These are phyloP conservation scores for Scleropages formosus DNA, from an alignment of 2,797 vertebrate species.

Conservation along the genomic window DNA sequence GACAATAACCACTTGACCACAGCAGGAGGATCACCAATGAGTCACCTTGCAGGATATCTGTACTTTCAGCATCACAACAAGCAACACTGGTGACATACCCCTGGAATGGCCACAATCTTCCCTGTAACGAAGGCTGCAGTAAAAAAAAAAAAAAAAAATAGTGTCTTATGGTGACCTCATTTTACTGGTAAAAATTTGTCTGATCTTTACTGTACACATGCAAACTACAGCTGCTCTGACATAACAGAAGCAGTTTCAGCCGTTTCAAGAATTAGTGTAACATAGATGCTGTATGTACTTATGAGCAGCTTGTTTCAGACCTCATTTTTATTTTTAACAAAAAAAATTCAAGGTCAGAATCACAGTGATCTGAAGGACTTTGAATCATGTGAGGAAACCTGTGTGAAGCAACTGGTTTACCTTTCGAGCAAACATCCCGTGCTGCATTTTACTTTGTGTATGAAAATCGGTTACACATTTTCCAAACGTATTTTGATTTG, in stretches of 20 bases:
- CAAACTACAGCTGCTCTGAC: neutral
- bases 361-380: too few relatives aligned
- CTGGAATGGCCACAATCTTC: neutral
- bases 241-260: neutral
- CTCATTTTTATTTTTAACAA: too few relatives aligned
- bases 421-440: too few relatives aligned
- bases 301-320: neutral
- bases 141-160: neutral
- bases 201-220: neutral
- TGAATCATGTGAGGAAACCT: too few relatives aligned
- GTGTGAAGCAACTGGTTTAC: too few relatives aligned
- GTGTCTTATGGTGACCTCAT: constrained; percentile 32
- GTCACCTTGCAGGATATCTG: constrained; percentile 17
- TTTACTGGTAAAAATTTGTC: constrained; percentile 35
- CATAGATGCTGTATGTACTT: neutral
- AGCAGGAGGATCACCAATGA: constrained; percentile 20
- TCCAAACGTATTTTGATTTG: too few relatives aligned
- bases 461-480: too few relatives aligned
- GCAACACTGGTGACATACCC: constrained; percentile 2
- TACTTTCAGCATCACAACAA: constrained; percentile 9
- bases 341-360: too few relatives aligned
- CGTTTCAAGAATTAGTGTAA: neutral
- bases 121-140: constrained; percentile 6
- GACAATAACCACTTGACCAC: constrained; percentile 14
- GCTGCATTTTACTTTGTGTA: too few relatives aligned